Conservation (phyloP, 2,113 vertebrate genomes). For the Oxyruncus cristatus region DNA sequence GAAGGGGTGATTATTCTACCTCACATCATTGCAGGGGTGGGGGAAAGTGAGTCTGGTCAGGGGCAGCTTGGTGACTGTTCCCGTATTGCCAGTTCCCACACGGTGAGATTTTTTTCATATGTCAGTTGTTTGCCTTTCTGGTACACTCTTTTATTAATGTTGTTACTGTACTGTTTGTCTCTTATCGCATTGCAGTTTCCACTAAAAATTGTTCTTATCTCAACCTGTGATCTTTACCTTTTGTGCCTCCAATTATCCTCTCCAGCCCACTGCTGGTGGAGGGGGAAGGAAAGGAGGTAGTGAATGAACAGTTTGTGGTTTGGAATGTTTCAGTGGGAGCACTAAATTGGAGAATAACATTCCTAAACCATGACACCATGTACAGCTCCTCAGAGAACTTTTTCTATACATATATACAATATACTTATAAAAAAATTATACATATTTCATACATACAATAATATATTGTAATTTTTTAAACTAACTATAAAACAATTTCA, state of each 20-base stretch:
- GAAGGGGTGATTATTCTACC: background rate
- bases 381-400: background rate
- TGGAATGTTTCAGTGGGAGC: background rate
- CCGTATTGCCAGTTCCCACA: background rate
- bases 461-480: background rate
- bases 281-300: rapidly evolving
- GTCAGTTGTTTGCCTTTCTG: background rate
- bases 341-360: background rate
- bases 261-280: background rate
- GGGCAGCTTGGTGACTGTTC: rapidly evolving
- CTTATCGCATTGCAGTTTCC: background rate
- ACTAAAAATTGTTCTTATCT: background rate
- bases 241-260: background rate
- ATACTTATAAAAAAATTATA: background rate
- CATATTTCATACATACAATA: background rate
- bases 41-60: rapidly evolving
- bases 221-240: background rate
- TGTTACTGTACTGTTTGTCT: background rate
- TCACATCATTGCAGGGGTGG: background rate
- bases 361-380: rapidly evolving
- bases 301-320: background rate
- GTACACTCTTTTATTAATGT: background rate
- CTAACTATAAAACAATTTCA: background rate
- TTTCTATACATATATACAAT: background rate
- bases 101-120: background rate